Base-by-base conservation (phyloP, 2,888 invertebrate genomes). In the Chaetogeoica ovagalla region DNA sequence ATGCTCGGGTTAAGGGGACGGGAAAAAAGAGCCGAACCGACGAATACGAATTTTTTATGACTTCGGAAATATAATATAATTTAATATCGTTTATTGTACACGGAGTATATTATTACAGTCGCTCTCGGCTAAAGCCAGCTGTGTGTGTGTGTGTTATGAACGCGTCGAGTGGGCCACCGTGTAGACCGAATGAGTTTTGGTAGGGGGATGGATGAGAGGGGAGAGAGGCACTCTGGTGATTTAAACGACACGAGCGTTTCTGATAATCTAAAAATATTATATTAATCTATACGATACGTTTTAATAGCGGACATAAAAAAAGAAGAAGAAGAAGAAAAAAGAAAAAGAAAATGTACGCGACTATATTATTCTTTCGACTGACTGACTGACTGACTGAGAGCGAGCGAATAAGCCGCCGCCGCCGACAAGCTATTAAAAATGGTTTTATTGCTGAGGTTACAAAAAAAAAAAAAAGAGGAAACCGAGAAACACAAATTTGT, bases 251-350 rank as follows among this genome's bases (percentile, higher is more conserved):
- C 48, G 30, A 30, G 4, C 30, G 79, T 79, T 79, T 79, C 79
- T 79, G 79, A 79, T 79, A 71, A 79, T 79, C 70, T 79, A 71
- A 71, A 79, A 79, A 79, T 79, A 79, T 79, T 79, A 79, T 79
- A 79, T 79, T 79, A 79, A 71, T 79, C 79, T 79, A 79, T 63
- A 65, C 30, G 30, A 30, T 30, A 79, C 30, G 62, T 79, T 79
- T 30, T 79, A 79, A 79, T 79, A 79, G 79, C 79, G 65, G 71
- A 79, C 79, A 71, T 71, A 79, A 76, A 74, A 72, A 72, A 60
- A 76, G 9, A 43, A 43, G 9, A 43, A 43, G n/a, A n/a, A n/a
- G n/a, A n/a, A n/a, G n/a, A n/a, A n/a, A n/a, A n/a, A n/a, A n/a
- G n/a, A 79, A 79, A 63, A 79, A 57, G 70, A 79, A 30, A 30